These are phyloP conservation scores for Phyllostomus discolor DNA, from an alignment of 2,113 vertebrate genomes.

Conservation along the genomic window DNA sequence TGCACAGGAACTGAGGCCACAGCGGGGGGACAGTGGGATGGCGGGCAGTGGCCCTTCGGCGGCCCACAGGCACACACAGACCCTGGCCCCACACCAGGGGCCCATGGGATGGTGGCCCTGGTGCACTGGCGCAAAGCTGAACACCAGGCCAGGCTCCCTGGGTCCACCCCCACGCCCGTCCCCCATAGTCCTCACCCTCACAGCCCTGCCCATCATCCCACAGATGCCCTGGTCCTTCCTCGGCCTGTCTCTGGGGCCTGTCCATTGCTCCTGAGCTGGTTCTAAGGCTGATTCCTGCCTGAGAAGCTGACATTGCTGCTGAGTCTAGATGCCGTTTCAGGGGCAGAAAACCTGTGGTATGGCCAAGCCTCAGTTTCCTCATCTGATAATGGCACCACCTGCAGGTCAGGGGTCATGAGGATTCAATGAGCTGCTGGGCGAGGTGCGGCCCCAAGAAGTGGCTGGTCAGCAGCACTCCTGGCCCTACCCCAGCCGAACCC, in stretches of 20 bases:
- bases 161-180: rapidly evolving
- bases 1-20: background rate
- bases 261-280: background rate
- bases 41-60: background rate
- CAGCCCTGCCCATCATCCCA: too few species aligned
- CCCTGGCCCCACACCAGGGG: background rate
- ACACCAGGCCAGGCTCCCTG: background rate
- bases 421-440: background rate
- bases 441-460: too few species aligned
- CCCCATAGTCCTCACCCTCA: background rate
- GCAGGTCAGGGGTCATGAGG: background rate
- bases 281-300: background rate
- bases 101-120: background rate
- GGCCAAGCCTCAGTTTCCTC: background rate
- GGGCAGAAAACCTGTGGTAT: too few species aligned
- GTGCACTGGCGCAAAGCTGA: background rate
- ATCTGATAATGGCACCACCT: background rate
- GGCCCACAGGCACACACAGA: background rate
- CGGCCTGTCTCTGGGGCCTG: background rate
- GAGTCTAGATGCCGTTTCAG: background rate
- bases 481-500: background rate
- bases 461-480: background rate
- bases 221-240: background rate
- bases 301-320: background rate
- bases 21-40: too few species aligned